Conservation (phyloP, 2,113 vertebrate genomes). For the Misgurnus anguillicaudatus region DNA sequence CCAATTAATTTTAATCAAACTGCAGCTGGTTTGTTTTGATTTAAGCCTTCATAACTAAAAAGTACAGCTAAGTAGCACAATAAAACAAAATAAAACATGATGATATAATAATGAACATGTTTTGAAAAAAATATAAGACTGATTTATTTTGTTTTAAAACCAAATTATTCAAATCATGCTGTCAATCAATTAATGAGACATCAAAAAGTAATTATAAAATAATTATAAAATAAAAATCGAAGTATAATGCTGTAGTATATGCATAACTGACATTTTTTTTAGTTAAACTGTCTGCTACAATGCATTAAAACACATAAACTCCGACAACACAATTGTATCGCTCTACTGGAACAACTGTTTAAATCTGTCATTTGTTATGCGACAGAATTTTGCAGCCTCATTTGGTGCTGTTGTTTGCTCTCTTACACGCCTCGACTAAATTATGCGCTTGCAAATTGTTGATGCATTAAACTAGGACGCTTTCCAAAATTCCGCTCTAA, state of each 20-base stretch:
- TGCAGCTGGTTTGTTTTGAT: no score
- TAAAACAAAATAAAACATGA: no score
- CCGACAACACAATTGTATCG: neutral
- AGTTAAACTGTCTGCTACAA: slow-evolving; percentile 23
- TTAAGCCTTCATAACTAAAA: no score
- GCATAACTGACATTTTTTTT: slow-evolving; percentile 1
- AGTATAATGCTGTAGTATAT: neutral
- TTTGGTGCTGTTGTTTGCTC: slow-evolving; percentile 54
- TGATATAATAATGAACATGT: no score
- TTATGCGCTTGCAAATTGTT: slow-evolving; percentile 71
- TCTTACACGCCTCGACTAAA: slow-evolving; percentile 58
- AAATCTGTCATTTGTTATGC: neutral
- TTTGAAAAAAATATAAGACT: no score
- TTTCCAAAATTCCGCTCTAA: slow-evolving; percentile 65
- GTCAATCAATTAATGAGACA: no score
- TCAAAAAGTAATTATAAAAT: no score
- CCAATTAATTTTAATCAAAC: no score
- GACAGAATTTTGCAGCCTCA: slow-evolving; percentile 4
- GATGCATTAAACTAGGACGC: slow-evolving; percentile 67
- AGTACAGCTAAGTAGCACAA: no score
- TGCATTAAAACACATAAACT: neutral
- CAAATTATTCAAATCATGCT: no score
- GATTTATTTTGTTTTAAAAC: no score
- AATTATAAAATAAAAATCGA: no score
- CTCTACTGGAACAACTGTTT: slow-evolving; percentile 1